Base-by-base conservation (phyloP, 2,888 invertebrate genomes). In the Blera fallax region DNA sequence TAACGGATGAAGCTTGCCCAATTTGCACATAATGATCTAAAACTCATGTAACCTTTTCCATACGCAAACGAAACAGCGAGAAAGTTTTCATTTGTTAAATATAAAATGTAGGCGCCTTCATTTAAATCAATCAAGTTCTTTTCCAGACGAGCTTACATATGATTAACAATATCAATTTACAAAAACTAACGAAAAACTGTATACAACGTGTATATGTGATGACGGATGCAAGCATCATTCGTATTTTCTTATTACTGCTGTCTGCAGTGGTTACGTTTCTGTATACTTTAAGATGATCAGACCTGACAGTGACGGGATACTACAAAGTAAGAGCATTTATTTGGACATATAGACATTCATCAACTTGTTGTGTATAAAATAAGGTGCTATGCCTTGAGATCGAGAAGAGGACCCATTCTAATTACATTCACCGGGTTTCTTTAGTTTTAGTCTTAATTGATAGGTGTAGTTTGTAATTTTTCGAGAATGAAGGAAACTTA, bases 201-300 rank as follows among this genome's bases (percentile, higher is more conserved):
- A 27, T 18, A 52, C 40, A 37, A 16, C n/a, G 8, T 14, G 14
- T 14, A 34, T 27, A 27, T 37, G 65, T 56, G 87, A 87, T 87
- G 88, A 88, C 87, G 88, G 88, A 88, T 87, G 83, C 64, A 87
- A 50, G 87, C 76, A 73, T 87, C 87, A 88, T 87, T 88, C 83
- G 62, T 52, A 32, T 43, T 27, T 7, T 27, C 37, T 7, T 27
- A 40, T 67, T 37, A 54, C 7, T 27, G 24, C 27, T 24, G 54
- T 11, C 7, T 54, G 27, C 43, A 37, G 4, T 32, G 43, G 7
- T 16, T 54, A 40, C 27, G 21, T 54, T 4, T 48, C 21, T 21
- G 48, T 21, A 4, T 67, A 10, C 40, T 40, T n/a, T 40, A 11
- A 24, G 27, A 54, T n/a, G 32, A 40, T 69, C 43, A 43, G n/a